Conservation (phyloP, 2,888 invertebrate genomes). For the Ectemnius lituratus region DNA sequence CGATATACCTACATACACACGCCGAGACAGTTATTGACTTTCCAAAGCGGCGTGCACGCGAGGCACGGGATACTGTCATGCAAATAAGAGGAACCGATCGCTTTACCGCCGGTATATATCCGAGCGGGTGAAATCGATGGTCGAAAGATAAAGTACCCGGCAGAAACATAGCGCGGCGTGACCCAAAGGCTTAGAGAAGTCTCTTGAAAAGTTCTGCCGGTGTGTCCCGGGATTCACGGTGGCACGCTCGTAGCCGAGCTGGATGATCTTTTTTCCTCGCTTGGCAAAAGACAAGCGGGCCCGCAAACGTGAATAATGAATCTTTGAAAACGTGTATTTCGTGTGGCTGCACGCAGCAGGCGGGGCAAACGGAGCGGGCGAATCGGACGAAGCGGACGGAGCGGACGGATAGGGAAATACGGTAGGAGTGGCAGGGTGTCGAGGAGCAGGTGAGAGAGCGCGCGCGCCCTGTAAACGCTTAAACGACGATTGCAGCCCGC, state of each 20-base stretch:
- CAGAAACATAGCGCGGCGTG: too few species aligned
- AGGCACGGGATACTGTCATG: slow-evolving; percentile 11
- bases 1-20: slow-evolving; percentile 16
- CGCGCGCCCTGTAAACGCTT: slow-evolving; percentile 1
- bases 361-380: neutral
- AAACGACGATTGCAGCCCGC: slow-evolving; percentile 16
- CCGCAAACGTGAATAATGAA: too few species aligned
- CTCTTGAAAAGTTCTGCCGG: too few species aligned
- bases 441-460: neutral
- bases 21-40: slow-evolving; percentile 32
- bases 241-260: too few species aligned
- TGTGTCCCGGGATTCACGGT: too few species aligned
- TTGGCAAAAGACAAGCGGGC: too few species aligned
- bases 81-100: slow-evolving; percentile 15
- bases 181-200: too few species aligned
- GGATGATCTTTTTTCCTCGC: too few species aligned
- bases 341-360: too few species aligned
- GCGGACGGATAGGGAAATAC: neutral
- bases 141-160: slow-evolving; percentile 3
- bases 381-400: neutral
- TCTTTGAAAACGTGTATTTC: too few species aligned
- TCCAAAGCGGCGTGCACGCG: slow-evolving; percentile 15
- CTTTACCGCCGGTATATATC: slow-evolving; percentile 13
- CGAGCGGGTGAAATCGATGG: slow-evolving; percentile 37
- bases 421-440: neutral